These are phyloP conservation scores for Ceratoteleas bidentatus DNA, from an alignment of 1,140 invertebrate genomes.

Conservation along the genomic window DNA sequence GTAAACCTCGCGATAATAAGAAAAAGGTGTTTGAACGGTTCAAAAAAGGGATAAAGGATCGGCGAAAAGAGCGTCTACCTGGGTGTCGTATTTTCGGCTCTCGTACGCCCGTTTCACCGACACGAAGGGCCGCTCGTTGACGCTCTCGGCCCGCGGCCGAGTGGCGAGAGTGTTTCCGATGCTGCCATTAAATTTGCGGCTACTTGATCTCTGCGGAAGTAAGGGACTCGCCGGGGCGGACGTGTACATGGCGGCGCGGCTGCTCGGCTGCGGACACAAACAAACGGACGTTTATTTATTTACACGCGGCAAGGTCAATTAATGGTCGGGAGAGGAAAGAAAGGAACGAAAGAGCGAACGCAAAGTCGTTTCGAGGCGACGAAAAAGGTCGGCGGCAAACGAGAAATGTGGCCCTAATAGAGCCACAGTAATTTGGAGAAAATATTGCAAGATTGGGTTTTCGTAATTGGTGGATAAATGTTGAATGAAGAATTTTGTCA, in stretches of 20 bases:
- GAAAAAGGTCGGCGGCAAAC: no score
- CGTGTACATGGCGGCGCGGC: constrained; percentile 72
- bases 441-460: no score
- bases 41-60: constrained; percentile 1
- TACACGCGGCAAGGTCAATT: neutral
- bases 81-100: constrained; percentile 80
- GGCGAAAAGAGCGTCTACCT: constrained; percentile 72
- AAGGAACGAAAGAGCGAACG: no score
- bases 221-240: constrained; percentile 83
- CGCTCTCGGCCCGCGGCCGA: constrained; percentile 76
- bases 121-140: constrained; percentile 85
- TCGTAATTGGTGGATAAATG: no score
- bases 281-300: constrained; percentile 4
- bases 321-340: no score
- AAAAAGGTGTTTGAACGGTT: neutral
- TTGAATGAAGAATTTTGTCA: no score
- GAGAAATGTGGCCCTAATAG: no score
- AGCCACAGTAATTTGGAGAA: no score
- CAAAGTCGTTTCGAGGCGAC: no score
- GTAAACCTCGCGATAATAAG: constrained; percentile 31
- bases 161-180: constrained; percentile 76
- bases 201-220: constrained; percentile 84
- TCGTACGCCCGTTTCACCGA: constrained; percentile 85
- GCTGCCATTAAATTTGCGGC: constrained; percentile 80
- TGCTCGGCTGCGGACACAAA: constrained; percentile 51